Percentiles rank a stretch among this genome's conserved stretches.
These are phyloP conservation scores for Podarcis lilfordi DNA, from an alignment of 2,797 vertebrate species.

Conservation along the genomic window DNA sequence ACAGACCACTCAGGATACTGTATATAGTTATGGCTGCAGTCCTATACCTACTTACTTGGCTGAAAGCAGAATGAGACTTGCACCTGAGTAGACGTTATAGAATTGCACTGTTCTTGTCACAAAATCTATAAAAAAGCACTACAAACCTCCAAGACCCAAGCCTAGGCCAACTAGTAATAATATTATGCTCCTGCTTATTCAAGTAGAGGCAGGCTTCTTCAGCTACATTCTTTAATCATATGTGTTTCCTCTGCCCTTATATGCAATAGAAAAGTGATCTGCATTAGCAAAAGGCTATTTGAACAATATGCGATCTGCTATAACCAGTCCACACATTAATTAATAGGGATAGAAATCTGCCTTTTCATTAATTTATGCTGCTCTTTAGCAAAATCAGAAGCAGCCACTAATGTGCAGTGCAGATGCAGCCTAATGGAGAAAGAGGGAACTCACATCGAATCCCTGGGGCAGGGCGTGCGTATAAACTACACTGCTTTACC, in stretches of 20 bases:
- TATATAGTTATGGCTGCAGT: background rate
- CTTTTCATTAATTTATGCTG: background rate
- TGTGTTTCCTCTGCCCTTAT: background rate
- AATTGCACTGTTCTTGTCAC: background rate
- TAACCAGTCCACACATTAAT: background rate
- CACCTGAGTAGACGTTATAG: too few species aligned
- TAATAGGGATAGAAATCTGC: background rate
- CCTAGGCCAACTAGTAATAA: background rate
- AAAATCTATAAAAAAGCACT: background rate
- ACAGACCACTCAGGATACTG: background rate
- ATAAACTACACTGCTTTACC: too few species aligned
- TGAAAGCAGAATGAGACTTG: too few species aligned
- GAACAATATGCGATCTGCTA: background rate
- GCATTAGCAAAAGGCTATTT: background rate
- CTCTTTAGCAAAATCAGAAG: constrained; percentile 1
- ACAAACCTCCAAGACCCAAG: background rate
- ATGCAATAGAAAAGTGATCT: background rate
- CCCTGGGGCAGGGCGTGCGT: too few species aligned
- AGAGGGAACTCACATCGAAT: too few species aligned
- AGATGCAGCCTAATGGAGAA: too few species aligned
- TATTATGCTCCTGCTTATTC: background rate
- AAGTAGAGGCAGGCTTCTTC: background rate
- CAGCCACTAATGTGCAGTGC: background rate
- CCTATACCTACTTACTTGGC: background rate
- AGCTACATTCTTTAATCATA: background rate